phyloP scores from a whole-genome alignment of 2,888 invertebrate genomes.

The Labia minor region DNA sequence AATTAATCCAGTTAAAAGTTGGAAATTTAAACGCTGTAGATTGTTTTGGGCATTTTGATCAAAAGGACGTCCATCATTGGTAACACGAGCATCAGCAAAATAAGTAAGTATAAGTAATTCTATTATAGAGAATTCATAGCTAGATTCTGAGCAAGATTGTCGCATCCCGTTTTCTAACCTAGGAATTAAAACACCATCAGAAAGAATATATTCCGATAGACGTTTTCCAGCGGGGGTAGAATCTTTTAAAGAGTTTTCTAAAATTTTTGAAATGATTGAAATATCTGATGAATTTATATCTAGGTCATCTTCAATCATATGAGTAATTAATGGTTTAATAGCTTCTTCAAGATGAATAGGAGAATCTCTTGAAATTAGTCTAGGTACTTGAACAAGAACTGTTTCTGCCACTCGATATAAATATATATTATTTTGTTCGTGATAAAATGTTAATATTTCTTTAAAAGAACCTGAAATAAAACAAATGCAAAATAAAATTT shows the following conservation, averaged over 20 bases:
- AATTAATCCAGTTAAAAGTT: neutral
- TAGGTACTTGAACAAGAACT: neutral
- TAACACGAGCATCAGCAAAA: neutral
- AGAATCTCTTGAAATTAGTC: neutral
- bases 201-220: neutral
- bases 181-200: neutral
- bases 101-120: neutral
- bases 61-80: neutral
- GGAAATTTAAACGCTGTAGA: neutral
- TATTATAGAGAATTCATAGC: neutral
- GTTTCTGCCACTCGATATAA: neutral
- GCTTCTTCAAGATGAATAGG: neutral
- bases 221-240: neutral
- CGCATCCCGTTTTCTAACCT: neutral
- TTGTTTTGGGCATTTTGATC: neutral
- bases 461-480: neutral
- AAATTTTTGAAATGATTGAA: neutral
- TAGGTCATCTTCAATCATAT: neutral
- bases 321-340: neutral
- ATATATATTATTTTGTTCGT: neutral
- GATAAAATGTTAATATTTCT: neutral
- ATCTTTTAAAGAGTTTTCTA: neutral
- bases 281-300: neutral
- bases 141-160: neutral
- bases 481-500: neutral